These are phyloP conservation scores for Rhinolophus ferrumequinum DNA, from an alignment of 2,113 vertebrate species.

Conservation along the genomic window DNA sequence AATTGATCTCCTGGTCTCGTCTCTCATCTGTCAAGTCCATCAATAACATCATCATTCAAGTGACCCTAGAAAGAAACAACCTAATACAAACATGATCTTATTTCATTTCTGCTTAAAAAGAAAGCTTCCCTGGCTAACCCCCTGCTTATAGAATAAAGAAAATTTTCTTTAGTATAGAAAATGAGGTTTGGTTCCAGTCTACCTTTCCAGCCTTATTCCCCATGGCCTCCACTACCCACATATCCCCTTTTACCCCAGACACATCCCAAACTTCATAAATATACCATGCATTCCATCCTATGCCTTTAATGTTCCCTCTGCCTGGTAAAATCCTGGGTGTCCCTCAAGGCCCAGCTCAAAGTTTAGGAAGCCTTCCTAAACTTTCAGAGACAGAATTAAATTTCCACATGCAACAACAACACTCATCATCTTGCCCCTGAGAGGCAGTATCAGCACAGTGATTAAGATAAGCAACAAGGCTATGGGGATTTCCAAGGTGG, in stretches of 20 bases:
- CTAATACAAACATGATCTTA: neutral
- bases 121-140: neutral
- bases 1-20: neutral
- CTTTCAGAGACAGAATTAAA: neutral
- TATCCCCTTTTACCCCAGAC: neutral
- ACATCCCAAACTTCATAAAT: neutral
- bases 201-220: neutral
- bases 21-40: neutral
- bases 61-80: neutral
- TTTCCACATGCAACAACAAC: neutral
- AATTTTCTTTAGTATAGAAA: neutral
- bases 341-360: neutral
- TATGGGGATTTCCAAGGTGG: neutral
- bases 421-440: no score
- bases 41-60: neutral
- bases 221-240: neutral
- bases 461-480: neutral
- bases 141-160: neutral
- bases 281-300: neutral
- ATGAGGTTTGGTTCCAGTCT: neutral
- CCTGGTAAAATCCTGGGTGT: neutral
- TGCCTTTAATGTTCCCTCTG: neutral
- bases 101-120: slow-evolving; percentile 23
- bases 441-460: neutral
- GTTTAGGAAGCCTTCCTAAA: neutral